Evolutionary conservation across 2,888 invertebrate genomes (phyloP).

Genomic region (Himalopsyche anomala): DNA sequence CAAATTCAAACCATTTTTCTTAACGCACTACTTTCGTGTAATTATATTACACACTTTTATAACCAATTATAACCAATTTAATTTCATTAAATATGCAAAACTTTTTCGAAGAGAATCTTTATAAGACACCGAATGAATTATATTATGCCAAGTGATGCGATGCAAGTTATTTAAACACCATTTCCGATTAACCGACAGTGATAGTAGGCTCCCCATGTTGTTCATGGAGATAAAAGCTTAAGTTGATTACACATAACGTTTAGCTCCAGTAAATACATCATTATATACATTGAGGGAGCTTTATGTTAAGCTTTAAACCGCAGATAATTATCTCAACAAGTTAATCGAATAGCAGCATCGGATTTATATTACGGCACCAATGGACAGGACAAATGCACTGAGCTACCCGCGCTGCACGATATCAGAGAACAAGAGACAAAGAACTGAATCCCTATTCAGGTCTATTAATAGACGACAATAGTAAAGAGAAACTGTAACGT

Average conservation of each 20-base stretch:
- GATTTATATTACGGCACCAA: conserved; percentile 2
- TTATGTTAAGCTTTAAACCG: background rate
- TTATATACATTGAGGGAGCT: conserved; percentile 5
- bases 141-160: no score
- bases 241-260: background rate
- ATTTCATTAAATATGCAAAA: no score
- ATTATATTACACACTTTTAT: no score
- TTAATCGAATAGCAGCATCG: conserved; percentile 17
- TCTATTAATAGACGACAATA: conserved; percentile 13
- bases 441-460: conserved; percentile 1
- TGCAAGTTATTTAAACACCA: background rate
- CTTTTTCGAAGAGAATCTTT: no score
- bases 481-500: background rate
- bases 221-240: background rate
- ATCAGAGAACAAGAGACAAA: conserved; percentile 12
- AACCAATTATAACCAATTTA: no score
- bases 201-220: background rate
- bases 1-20: no score
- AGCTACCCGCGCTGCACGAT: background rate
- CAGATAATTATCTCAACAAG: conserved; percentile 39
- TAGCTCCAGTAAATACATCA: conserved; percentile 2
- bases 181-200: background rate
- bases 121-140: no score
- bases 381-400: background rate
- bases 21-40: no score